Evolutionary conservation across 2,888 invertebrate genomes (phyloP), one percentile per base, ranked within the genome.

Genomic region (Agrotis exclamationis): DNA sequence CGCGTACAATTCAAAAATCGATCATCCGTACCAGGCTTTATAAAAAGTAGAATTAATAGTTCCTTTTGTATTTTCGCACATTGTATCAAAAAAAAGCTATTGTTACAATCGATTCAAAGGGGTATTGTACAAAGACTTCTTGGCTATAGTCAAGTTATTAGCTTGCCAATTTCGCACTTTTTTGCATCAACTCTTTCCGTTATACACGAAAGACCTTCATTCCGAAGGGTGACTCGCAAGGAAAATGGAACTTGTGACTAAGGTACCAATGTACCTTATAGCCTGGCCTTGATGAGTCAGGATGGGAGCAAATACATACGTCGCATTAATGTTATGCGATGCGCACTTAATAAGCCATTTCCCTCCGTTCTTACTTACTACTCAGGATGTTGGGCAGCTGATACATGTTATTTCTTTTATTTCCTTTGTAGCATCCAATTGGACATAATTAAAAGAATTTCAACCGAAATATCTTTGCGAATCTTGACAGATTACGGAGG

Each of bases 111-210:
- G 24, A 74, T 66, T 70, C 54, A 48, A 69, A 76, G 28, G 39
- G 33, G 11, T 50, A 63, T 59, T 54, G 58, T 57, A 50, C 48
- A n/a, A 50, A 66, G 50, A 63, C 16, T 48, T 54, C 24, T 63
- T 48, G 53, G 45, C 63, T 48, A 62, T 20, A 18, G 51, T 51
- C 50, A 54, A 54, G 62, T 54, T 45, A 63, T 57, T 56, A 63
- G 59, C 20, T 70, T 75, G 70, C 65, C 66, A 70, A 70, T 79
- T 78, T 66, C 48, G 54, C 63, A 75, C 70, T 56, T 56, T 79
- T 70, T 60, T 56, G 16, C 14, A 28, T 39, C 50, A 57, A 51
- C 20, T 20, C 57, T 50, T 56, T 56, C 53, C 45, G n/a, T 66
- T 56, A 45, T 7, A n/a, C 14, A 53, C n/a, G 2, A 20, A 22